Percentiles rank a stretch among this genome's conserved stretches.
phyloP scores from a whole-genome alignment of 2,888 invertebrate genomes.

The Hybos culiciformis region DNA sequence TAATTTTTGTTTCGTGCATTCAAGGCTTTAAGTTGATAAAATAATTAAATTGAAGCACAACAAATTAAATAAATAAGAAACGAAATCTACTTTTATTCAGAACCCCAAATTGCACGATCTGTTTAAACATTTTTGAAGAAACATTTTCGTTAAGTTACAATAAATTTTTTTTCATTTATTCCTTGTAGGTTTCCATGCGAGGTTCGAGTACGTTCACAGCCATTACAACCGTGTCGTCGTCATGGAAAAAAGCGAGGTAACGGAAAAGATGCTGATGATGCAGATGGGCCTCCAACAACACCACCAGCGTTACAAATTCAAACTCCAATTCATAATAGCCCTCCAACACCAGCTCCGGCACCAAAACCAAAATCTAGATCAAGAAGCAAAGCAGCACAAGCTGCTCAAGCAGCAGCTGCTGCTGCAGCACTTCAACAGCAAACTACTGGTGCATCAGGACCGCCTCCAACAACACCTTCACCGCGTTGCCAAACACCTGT shows the following conservation, averaged over 20 bases:
- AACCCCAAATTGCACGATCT: too few relatives aligned
- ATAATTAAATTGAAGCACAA: too few relatives aligned
- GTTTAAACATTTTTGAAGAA: neutral
- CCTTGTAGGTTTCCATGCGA: slow-evolving; percentile 65
- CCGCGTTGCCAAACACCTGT: slow-evolving; percentile 35
- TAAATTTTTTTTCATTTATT: slow-evolving; percentile 23
- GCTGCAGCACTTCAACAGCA: slow-evolving; percentile 8
- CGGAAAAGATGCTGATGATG: slow-evolving; percentile 46
- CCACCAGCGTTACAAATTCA: slow-evolving; percentile 24
- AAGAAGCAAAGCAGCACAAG: slow-evolving; percentile 26
- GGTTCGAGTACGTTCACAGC: slow-evolving; percentile 71
- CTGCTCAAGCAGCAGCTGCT: slow-evolving; percentile 12
- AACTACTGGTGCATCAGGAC: slow-evolving; percentile 20
- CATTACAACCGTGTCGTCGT: slow-evolving; percentile 66
- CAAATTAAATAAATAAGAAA: too few relatives aligned
- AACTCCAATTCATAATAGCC: slow-evolving; percentile 4
- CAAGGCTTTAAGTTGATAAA: too few relatives aligned
- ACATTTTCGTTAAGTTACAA: slow-evolving; percentile 21
- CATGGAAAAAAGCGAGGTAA: slow-evolving; percentile 63
- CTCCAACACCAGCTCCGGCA: slow-evolving; percentile 12
- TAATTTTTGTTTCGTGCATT: neutral
- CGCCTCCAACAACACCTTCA: slow-evolving; percentile 29
- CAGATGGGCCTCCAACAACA: slow-evolving; percentile 17
- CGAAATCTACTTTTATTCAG: too few relatives aligned
- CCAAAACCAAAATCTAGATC: slow-evolving; percentile 20